Evolutionary conservation across 2,113 vertebrate species (phyloP), one percentile per base, ranked within the genome.

Genomic region (Labrus mixtus): DNA sequence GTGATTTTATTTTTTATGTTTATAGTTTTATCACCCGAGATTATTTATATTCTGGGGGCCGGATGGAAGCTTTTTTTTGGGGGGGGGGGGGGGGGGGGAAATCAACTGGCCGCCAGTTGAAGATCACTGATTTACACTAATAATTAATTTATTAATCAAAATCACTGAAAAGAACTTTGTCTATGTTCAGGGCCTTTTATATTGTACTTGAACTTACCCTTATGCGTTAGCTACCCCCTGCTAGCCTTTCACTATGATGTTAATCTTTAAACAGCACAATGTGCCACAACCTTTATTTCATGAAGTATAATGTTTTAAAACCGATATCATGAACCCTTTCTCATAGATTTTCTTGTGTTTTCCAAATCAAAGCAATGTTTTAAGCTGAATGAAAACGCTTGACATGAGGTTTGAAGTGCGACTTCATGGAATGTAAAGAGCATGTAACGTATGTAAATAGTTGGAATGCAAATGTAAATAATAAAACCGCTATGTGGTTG

Each of bases 401-500:
- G 33, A 61, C 56, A 39, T 37, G 56, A 73, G 68, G 77, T 67
- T 79, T 45, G 1, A 58, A 37, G 15, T 76, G 64, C 63, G 68
- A 63, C 73, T 76, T 74, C 9, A 6, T 73, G 56, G 80, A 89
- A 90, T 76, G 82, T 79, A 77, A 86, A 81, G 63, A 66, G 90
- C 92, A 93, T 90, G 87, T 87, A 84, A 68, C 87, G 73, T 85
- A 85, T 89, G 89, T 90, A 91, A 90, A 91, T 90, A 90, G 66
- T 73, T 61, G 81, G 61, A 81, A 83, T 84, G 81, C 64, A 79
- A 62, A 58, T 88, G 84, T 88, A 88, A 87, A 93, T 90, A 76
- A 81, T 78, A 10, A 92, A 92, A 87, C 10, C 64, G 37, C 76
- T 65, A 64, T 56, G 46, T 61, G 75, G 79, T 83, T 56, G 65